Base-by-base conservation (phyloP, 2,888 invertebrate species). In the Erannis defoliaria region DNA sequence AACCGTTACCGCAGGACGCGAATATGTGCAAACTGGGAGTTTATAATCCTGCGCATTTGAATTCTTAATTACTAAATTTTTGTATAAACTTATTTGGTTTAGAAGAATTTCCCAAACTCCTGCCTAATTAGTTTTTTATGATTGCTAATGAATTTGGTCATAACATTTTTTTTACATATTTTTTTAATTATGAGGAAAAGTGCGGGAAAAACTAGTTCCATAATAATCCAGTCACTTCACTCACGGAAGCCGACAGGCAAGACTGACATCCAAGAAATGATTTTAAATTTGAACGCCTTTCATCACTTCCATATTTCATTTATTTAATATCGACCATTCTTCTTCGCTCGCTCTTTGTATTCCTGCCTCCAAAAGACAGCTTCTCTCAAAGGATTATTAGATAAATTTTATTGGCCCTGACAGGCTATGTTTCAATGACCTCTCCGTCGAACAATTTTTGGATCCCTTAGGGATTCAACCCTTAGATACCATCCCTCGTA, bases 321-420 rank as follows among this genome's bases (percentile, higher is more conserved):
- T 48, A 53, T 53, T 62, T 38, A 62, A 62, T 46, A 62, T 55
- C 38, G 40, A 48, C 21, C 35, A 57, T 42, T 57, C 38, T 42
- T 57, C 38, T 35, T 37, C 35, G 33, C 6, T 8, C 51, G n/a
- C 35, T 51, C 45, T 62, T 62, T 62, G 48, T 62, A 35, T 42
- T 55, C 38, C 14, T 3, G 50, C 29, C 29, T 56, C 46, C 26
- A 56, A 62, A 56, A 57, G 56, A 62, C 62, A 43, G 62, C 43
- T n/a, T 43, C 21, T 31, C 46, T 56, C 45, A 58, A 62, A 50
- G 55, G 63, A 63, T 63, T 63, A 63, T 58, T 58, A 58, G 64
- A 64, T 64, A 64, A 56, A 64, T 59, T 64, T 64, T 64, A 64
- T 64, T 64, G 59, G 49, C 31, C 35, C 59, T 49, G 64, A 63